Percentiles rank a stretch among this genome's conserved stretches.
Conservation (phyloP, 2,888 invertebrate genomes). For the Drosophila demipolita region DNA sequence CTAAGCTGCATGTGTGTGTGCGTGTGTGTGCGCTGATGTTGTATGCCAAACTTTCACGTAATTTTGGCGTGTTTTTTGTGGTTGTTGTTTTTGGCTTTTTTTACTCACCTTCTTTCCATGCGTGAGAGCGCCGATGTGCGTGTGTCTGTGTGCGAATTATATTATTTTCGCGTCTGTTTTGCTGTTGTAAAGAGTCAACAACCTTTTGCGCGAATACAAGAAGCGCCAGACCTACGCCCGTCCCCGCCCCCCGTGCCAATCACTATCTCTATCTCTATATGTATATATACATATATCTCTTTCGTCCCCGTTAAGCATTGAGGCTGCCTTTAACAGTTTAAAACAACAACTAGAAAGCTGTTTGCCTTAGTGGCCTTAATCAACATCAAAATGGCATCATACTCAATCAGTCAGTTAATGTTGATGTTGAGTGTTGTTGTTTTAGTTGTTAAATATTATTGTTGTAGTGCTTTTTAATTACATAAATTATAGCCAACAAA, state of each 20-base stretch:
- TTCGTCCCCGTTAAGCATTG: slow-evolving; percentile 32
- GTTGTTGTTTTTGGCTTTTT: slow-evolving; percentile 40
- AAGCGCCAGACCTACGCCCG: slow-evolving; percentile 57
- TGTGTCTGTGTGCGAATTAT: slow-evolving; percentile 59
- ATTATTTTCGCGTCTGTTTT: slow-evolving; percentile 76
- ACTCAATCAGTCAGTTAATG: slow-evolving; percentile 21
- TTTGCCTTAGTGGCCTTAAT: slow-evolving; percentile 67
- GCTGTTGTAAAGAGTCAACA: slow-evolving; percentile 77
- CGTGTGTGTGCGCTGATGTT: slow-evolving; percentile 30
- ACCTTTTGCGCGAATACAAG: slow-evolving; percentile 71
- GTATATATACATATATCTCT: background rate
- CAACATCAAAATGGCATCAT: slow-evolving; percentile 66
- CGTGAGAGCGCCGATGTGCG: slow-evolving; percentile 41
- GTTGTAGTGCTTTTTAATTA: slow-evolving; percentile 32
- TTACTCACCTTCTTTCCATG: slow-evolving; percentile 40
- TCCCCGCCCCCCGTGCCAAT: background rate
- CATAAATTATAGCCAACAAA: slow-evolving; percentile 29
- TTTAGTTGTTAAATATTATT: slow-evolving; percentile 1
- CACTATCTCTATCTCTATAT: background rate
- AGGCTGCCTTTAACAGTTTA: slow-evolving; percentile 45
- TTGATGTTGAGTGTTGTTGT: slow-evolving; percentile 4
- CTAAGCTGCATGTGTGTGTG: slow-evolving; percentile 1
- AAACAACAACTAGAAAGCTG: slow-evolving; percentile 58
- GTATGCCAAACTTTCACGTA: slow-evolving; percentile 80
- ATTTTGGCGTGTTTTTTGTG: slow-evolving; percentile 59